phyloP scores from a whole-genome alignment of 2,113 vertebrate genomes.

The Pollachius pollachius region DNA sequence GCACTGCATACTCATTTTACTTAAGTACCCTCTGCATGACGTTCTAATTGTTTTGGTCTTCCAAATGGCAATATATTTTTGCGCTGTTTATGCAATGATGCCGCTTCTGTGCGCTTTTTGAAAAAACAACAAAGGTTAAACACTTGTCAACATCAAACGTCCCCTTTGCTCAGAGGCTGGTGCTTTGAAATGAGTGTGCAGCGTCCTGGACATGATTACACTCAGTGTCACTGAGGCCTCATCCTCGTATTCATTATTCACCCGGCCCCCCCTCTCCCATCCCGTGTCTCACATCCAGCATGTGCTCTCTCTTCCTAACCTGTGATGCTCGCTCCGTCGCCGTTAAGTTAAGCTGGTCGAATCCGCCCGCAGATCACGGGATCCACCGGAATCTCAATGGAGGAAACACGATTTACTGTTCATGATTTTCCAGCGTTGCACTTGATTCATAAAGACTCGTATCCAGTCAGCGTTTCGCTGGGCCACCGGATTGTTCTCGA shows the following conservation, averaged over 20 bases:
- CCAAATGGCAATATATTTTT: background rate
- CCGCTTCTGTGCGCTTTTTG: background rate
- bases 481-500: background rate
- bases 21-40: conserved; percentile 7
- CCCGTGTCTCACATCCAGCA: conserved; percentile 54
- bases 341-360: conserved; percentile 17
- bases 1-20: conserved; percentile 75
- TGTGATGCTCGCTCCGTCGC: conserved; percentile 35
- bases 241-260: conserved; percentile 50
- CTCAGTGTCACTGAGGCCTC: conserved; percentile 52
- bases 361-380: background rate
- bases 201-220: conserved; percentile 46
- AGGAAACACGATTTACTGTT: background rate
- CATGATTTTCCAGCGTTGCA: background rate
- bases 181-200: conserved; percentile 74
- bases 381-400: conserved; percentile 5
- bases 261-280: conserved; percentile 32
- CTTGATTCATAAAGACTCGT: background rate
- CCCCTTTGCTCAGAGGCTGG: conserved; percentile 11
- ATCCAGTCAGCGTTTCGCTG: no score
- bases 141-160: conserved; percentile 1
- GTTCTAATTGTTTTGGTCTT: conserved; percentile 13
- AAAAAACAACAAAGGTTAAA: background rate
- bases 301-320: conserved; percentile 42
- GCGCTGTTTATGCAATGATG: conserved; percentile 23